phyloP scores from a whole-genome alignment of 2,888 invertebrate species.

The Mactromeris polynyma region DNA sequence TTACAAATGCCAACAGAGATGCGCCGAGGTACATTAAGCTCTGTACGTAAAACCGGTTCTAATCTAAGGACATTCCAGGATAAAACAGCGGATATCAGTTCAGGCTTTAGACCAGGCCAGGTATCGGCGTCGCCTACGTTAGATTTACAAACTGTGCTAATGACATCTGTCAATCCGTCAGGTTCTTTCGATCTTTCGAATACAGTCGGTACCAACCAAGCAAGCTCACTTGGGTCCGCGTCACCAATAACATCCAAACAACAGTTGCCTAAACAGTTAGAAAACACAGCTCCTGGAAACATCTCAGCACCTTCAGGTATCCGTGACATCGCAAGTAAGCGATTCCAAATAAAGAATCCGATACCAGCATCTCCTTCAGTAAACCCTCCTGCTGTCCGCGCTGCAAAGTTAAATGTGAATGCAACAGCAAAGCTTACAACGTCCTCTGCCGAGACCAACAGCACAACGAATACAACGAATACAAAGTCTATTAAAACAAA shows the following conservation, averaged over 20 bases:
- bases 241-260: background rate
- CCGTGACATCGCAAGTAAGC: background rate
- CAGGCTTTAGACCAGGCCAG: too few relatives aligned
- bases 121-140: background rate
- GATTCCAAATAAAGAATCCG: background rate
- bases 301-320: background rate
- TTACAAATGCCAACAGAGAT: constrained; percentile 32
- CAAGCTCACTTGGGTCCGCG: background rate
- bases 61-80: constrained; percentile 45
- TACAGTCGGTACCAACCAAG: background rate
- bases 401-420: background rate
- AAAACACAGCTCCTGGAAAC: background rate
- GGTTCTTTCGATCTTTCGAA: background rate
- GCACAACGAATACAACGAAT: constrained; percentile 49
- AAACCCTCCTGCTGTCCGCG: background rate
- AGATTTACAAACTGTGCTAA: constrained; percentile 4
- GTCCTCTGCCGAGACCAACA: constrained; percentile 40
- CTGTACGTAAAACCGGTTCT: constrained; percentile 27
- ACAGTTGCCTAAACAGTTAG: background rate
- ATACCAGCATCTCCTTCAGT: constrained; percentile 13
- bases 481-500: constrained; percentile 64
- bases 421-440: constrained; percentile 23
- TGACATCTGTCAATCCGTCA: background rate
- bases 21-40: background rate
- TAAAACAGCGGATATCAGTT: background rate